A percentile compares a stretch with the other conserved stretches of the same genome.
phyloP scores from a whole-genome alignment of 2,888 invertebrate genomes.

The Nymphalis polychloros region DNA sequence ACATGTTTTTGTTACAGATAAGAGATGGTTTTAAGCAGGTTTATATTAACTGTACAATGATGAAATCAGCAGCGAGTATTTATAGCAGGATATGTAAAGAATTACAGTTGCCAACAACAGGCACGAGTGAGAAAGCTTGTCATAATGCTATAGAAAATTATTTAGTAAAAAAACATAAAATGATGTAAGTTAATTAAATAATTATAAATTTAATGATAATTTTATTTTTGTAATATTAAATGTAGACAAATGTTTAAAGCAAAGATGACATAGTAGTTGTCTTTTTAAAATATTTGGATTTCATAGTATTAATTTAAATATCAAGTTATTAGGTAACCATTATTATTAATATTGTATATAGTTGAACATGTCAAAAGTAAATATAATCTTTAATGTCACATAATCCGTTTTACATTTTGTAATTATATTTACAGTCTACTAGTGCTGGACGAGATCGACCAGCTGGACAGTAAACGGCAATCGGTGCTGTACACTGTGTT shows the following conservation, averaged over 20 bases:
- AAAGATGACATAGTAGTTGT: too few relatives aligned
- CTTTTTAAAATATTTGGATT: too few relatives aligned
- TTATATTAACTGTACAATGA: conserved; percentile 93
- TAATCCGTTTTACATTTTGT: too few relatives aligned
- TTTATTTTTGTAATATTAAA: not conserved
- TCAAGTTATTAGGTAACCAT: too few relatives aligned
- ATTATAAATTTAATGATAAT: not conserved
- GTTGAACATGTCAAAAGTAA: too few relatives aligned
- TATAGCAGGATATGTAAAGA: conserved; percentile 90
- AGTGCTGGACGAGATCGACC: conserved; percentile 97
- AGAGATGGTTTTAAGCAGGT: conserved; percentile 81
- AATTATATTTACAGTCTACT: conserved; percentile 82
- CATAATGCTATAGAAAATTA: conserved; percentile 86
- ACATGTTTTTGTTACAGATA: conserved; percentile 60
- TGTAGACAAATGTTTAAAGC: too few relatives aligned
- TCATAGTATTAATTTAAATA: conserved; percentile 17
- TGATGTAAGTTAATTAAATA: conserved; percentile 82
- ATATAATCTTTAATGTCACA: too few relatives aligned
- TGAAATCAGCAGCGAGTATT: conserved; percentile 91
- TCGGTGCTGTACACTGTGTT: conserved; percentile 95
- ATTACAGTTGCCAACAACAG: conserved; percentile 81
- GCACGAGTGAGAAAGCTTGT: conserved; percentile 85
- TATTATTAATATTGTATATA: too few relatives aligned
- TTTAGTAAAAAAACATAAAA: conserved; percentile 84
- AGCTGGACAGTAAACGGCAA: conserved; percentile 91